Percentiles rank a stretch among this genome's conserved stretches.
Conservation (phyloP, 2,888 invertebrate species). For the Tetragnatha montana region DNA sequence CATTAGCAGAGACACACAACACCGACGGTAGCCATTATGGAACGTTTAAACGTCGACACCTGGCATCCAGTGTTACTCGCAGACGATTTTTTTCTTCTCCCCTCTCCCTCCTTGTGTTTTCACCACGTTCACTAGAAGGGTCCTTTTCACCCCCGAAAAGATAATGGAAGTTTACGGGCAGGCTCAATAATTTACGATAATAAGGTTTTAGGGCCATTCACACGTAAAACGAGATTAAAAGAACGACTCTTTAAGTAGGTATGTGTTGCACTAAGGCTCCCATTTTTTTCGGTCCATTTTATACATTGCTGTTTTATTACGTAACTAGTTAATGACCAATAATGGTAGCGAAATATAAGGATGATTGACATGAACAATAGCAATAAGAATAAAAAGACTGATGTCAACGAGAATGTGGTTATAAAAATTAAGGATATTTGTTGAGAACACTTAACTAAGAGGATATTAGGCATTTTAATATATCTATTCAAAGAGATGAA, state of each 20-base stretch:
- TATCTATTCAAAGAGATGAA: too few relatives aligned
- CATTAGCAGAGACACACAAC: constrained; percentile 64
- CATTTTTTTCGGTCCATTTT: neutral
- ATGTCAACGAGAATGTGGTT: too few relatives aligned
- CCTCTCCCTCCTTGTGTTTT: neutral
- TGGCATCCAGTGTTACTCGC: constrained; percentile 51
- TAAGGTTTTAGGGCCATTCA: constrained; percentile 18
- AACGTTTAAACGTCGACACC: constrained; percentile 68
- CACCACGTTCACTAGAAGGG: neutral
- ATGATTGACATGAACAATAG: neutral
- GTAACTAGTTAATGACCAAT: neutral
- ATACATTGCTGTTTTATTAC: neutral
- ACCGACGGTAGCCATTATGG: constrained; percentile 68
- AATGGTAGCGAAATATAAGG: neutral
- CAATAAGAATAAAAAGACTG: too few relatives aligned
- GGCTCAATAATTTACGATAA: constrained; percentile 28
- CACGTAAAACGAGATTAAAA: constrained; percentile 23
- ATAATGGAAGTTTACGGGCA: neutral
- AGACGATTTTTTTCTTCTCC: constrained; percentile 9
- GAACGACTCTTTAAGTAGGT: neutral
- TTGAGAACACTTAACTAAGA: too few relatives aligned
- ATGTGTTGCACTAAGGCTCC: constrained; percentile 22
- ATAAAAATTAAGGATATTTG: too few relatives aligned
- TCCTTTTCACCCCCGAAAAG: neutral
- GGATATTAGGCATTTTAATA: too few relatives aligned